phyloP scores from a whole-genome alignment of 2,113 vertebrate species.

The Callorhinus ursinus region DNA sequence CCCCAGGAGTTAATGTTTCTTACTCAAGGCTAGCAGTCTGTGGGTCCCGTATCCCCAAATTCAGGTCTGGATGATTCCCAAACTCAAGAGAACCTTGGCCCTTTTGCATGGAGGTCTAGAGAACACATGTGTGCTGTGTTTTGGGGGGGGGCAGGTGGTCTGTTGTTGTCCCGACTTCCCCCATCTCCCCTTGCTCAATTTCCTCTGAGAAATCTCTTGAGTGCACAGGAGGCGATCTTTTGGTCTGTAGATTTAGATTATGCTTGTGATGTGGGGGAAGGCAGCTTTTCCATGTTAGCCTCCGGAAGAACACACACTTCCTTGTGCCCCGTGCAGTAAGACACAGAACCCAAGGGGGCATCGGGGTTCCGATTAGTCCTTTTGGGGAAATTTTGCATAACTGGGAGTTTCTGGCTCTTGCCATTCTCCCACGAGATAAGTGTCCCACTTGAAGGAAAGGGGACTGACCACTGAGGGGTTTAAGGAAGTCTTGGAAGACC shows the following conservation, averaged over 20 bases:
- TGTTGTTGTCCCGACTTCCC: neutral
- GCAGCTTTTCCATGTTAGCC: neutral
- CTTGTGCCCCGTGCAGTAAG: neutral
- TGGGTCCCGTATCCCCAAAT: neutral
- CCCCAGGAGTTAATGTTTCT: neutral
- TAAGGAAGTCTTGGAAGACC: neutral
- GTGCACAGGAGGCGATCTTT: neutral
- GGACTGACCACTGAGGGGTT: neutral
- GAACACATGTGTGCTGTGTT: fast-evolving
- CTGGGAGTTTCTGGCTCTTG: neutral
- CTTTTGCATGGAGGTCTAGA: fast-evolving
- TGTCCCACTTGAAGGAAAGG: neutral
- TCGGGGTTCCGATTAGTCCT: neutral
- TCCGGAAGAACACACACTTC: neutral
- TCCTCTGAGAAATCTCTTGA: neutral
- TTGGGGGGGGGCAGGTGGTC: neutral
- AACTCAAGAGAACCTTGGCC: neutral
- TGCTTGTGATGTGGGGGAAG: neutral
- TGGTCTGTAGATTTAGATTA: neutral
- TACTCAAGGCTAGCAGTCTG: neutral
- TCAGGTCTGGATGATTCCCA: neutral
- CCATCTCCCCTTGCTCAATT: neutral
- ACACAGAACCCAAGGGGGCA: neutral
- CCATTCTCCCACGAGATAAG: neutral
- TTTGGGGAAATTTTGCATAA: neutral